These are phyloP conservation scores for Lanius collurio DNA, from an alignment of 2,113 vertebrate species.

Conservation along the genomic window DNA sequence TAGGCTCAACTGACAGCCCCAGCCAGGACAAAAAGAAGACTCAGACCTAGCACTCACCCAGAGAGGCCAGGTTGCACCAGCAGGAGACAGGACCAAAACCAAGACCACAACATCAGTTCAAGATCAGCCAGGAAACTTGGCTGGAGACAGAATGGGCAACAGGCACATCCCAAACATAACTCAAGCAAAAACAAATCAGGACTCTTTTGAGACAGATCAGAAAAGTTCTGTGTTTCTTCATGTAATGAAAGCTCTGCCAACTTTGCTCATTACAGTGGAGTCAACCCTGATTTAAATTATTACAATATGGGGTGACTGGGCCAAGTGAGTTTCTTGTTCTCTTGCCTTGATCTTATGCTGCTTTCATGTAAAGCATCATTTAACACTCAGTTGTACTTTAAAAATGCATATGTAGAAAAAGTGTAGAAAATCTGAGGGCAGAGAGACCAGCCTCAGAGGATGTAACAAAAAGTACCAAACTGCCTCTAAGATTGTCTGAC, in stretches of 20 bases:
- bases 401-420: background rate
- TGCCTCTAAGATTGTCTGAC: background rate
- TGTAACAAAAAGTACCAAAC: background rate
- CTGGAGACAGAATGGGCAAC: background rate
- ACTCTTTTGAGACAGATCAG: background rate
- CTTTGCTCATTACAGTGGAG: background rate
- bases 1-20: background rate
- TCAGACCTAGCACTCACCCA: background rate
- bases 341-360: background rate
- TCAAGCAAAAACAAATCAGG: background rate
- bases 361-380: background rate
- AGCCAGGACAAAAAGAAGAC: background rate
- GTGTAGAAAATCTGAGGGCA: background rate
- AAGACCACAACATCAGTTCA: background rate
- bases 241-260: background rate
- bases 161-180: background rate
- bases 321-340: background rate
- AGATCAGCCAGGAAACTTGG: background rate
- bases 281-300: background rate
- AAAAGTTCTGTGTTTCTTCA: background rate
- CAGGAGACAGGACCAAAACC: background rate
- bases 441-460: background rate
- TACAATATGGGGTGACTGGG: background rate
- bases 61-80: background rate
- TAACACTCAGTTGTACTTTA: background rate